Conservation (phyloP, 92 coral and sea anemone species). For the Epizoanthus illoricatus region DNA sequence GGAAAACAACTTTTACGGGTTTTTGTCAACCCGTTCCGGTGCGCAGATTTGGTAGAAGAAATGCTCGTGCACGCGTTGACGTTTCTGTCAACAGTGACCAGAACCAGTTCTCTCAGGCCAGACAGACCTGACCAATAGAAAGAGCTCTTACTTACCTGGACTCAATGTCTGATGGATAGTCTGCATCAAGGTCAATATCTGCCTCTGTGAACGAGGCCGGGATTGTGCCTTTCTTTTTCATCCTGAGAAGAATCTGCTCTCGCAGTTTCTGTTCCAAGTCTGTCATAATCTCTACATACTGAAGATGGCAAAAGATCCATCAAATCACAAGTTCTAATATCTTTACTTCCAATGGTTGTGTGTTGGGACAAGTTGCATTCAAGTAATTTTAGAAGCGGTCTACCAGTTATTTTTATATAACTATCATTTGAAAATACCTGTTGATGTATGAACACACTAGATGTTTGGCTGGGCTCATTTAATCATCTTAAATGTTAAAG, state of each 20-base stretch:
- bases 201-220: slow-evolving; percentile 71
- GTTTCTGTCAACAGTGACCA: background rate
- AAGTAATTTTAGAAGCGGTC: no score
- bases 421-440: background rate
- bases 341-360: background rate
- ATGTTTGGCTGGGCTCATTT: no score
- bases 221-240: slow-evolving; percentile 82
- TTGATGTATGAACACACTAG: no score
- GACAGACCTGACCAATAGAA: background rate
- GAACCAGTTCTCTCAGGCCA: background rate
- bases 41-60: no score
- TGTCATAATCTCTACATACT: slow-evolving; percentile 71
- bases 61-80: background rate
- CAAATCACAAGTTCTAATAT: background rate
- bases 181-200: slow-evolving; percentile 78
- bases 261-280: slow-evolving; percentile 79
- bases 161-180: slow-evolving; percentile 84
- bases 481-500: no score
- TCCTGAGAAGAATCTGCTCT: slow-evolving; percentile 69
- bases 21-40: no score
- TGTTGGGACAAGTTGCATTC: no score
- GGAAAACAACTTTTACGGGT: no score
- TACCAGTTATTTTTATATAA: no score
- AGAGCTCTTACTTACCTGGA: slow-evolving; percentile 62
- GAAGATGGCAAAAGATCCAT: background rate